Conservation (phyloP, 2,113 vertebrate species). For the Macrotis lagotis region DNA sequence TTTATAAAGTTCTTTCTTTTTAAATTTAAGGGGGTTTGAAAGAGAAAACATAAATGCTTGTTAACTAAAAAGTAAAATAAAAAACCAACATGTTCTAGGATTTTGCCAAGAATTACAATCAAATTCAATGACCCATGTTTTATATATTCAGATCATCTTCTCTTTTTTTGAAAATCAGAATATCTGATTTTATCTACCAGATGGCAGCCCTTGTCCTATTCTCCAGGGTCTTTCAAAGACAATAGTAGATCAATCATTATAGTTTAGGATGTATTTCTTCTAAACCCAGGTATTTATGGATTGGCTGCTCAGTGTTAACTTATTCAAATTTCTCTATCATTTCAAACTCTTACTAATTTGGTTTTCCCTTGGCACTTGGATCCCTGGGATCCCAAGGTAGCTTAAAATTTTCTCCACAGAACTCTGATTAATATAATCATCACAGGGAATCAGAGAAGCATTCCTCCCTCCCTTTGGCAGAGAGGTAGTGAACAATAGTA, state of each 20-base stretch:
- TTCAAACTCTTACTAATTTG: background rate
- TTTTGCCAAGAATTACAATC: background rate
- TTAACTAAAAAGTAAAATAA: background rate
- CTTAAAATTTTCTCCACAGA: background rate
- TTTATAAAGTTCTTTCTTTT: background rate
- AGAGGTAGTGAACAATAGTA: too few species aligned
- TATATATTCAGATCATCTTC: background rate
- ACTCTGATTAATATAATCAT: background rate
- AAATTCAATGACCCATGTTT: background rate
- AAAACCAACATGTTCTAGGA: background rate
- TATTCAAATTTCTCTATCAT: background rate
- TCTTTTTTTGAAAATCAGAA: background rate
- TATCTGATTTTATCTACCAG: background rate
- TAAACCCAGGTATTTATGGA: background rate
- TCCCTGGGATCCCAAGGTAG: too few species aligned
- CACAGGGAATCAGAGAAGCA: background rate
- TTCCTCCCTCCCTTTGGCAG: background rate
- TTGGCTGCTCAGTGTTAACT: background rate
- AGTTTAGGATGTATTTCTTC: background rate
- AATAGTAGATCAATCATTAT: background rate
- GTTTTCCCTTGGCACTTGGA: background rate
- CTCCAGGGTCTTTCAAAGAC: background rate
- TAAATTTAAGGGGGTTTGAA: background rate
- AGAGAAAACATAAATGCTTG: background rate
- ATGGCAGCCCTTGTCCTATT: background rate